These are phyloP conservation scores for Heliconius congener DNA, from an alignment of 1,140 invertebrate genomes.

Conservation along the genomic window DNA sequence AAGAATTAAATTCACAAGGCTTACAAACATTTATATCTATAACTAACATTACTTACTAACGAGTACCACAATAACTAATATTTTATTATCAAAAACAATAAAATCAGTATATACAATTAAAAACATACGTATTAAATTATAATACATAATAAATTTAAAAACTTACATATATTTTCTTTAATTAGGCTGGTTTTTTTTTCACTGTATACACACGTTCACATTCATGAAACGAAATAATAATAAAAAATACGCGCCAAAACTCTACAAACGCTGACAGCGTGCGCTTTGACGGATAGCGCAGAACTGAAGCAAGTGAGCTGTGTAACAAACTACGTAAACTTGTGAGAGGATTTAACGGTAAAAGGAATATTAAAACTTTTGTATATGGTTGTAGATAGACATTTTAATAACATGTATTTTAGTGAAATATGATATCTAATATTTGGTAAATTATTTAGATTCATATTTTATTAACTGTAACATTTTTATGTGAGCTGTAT, in stretches of 20 bases:
- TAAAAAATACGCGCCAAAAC: background rate
- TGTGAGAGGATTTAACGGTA: background rate
- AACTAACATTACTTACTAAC: no score
- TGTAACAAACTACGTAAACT: background rate
- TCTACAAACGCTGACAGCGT: background rate
- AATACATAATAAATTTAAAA: background rate
- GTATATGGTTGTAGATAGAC: background rate
- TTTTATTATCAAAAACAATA: no score
- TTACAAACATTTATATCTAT: no score
- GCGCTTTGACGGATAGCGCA: conserved; percentile 11
- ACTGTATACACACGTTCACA: background rate
- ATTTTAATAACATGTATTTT: no score
- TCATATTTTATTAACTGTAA: no score
- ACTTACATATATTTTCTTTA: background rate
- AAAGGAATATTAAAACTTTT: background rate
- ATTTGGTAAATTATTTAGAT: no score
- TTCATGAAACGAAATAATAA: background rate
- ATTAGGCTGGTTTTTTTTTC: background rate
- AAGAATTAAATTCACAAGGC: no score
- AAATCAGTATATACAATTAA: no score
- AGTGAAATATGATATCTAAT: no score
- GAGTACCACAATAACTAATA: no score
- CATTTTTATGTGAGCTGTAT: no score
- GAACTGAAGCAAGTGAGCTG: conserved; percentile 4
- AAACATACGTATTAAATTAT: background rate